Base-by-base conservation (phyloP, 2,888 invertebrate species). In the Lycocerus yunnanus region DNA sequence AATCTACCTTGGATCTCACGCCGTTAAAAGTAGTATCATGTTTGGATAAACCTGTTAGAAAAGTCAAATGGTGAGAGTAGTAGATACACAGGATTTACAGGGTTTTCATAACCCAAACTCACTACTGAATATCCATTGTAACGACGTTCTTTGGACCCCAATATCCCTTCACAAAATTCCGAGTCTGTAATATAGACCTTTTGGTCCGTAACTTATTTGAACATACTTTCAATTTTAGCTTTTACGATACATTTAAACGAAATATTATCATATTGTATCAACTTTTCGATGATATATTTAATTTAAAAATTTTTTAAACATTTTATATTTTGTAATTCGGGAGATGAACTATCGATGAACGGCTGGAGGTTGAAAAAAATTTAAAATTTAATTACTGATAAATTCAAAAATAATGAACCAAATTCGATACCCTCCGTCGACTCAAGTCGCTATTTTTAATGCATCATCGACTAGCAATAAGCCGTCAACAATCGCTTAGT, bases 51-150 rank as follows among this genome's bases (percentile, higher is more conserved):
- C 73, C 76, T 76, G 68, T 76, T 76, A 71, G 76, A 68, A 59
- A 68, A 76, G 76, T 71, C 76, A 73, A 76, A 76, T 76, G 70
- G 76, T 66, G 76, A 71, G 69, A 75, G 72, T 70, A 72, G 72
- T 70, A 70, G 75, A 76, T 73, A 73, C 76, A 73, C 69, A 73
- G 71, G 76, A 73, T 73, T 73, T 71, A 68, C 73, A 66, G 71
- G 76, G 73, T 68, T 73, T 71, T 76, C 73, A 73, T 73, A 73
- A 73, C 71, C 71, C 70, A 63, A 24, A 76, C 67, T 75, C 72
- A 75, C 75, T 72, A 68, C 75, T 69, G 69, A 75, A 73, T 75
- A 75, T 76, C 73, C 76, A 68, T 73, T 76, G 76, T 76, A 76
- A 76, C 72, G 68, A 66, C 71, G 66, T 66, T 43, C 63, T 73